Evolutionary conservation across 2,797 vertebrate species (phyloP).

Genomic region (Crossoptilon crossoptilon): DNA sequence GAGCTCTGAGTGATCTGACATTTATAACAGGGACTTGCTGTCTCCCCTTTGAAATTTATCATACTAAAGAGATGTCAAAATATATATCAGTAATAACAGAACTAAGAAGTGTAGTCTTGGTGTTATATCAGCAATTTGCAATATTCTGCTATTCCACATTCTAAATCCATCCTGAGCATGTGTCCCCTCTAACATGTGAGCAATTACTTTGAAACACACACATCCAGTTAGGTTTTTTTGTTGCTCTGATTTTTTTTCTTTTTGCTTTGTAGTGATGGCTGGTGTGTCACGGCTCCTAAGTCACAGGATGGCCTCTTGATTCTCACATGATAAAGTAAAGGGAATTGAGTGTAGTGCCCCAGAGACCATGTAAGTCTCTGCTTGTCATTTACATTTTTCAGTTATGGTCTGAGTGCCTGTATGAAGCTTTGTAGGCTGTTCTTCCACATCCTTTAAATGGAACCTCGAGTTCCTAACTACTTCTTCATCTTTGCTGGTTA

Average conservation of each 20-base stretch:
- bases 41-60: background rate
- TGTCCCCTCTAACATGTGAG: background rate
- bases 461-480: conserved; percentile 10
- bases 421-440: background rate
- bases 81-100: background rate
- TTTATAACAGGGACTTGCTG: background rate
- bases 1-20: background rate
- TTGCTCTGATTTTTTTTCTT: background rate
- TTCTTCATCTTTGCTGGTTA: background rate
- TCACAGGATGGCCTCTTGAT: conserved; percentile 48
- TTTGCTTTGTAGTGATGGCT: background rate
- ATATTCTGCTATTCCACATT: background rate
- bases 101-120: background rate
- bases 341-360: conserved; percentile 21
- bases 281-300: background rate
- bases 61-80: conserved; percentile 4
- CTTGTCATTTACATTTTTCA: background rate
- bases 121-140: background rate
- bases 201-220: background rate
- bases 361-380: background rate
- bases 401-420: background rate
- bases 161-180: background rate
- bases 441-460: background rate
- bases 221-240: background rate
- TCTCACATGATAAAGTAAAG: conserved; percentile 48